Base-by-base conservation (phyloP, 2,888 invertebrate genomes). In the Odontothrips loti region DNA sequence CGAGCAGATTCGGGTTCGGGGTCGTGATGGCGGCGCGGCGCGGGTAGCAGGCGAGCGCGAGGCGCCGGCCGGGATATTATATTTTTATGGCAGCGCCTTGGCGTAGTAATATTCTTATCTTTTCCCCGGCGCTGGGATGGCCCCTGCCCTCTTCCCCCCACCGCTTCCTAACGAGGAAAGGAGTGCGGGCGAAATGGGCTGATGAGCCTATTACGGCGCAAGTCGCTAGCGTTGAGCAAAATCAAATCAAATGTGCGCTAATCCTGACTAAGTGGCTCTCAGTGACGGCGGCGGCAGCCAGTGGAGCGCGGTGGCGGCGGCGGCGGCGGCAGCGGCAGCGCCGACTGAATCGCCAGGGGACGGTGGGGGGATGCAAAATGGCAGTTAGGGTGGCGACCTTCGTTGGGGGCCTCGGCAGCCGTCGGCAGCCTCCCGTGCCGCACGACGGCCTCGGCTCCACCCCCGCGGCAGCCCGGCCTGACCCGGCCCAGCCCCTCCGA, bases 221-320 rank as follows among this genome's bases (percentile, higher is more conserved):
- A 75, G 68, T 75, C 68, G 68, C 27, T 12, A 11, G 58, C 58
- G 34, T 43, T 43, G 34, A 43, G 34, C 34, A 15, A 27, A 75
- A 75, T 75, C 23, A 75, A 75, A 75, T 75, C 68, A 75, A 75
- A 75, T 75, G 68, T 27, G 68, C 68, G 68, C 68, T 75, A 75
- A 75, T 75, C 68, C 68, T 11, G 23, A 75, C 68, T 27, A 75
- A 75, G 68, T 75, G 68, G 68, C 68, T 27, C 68, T 75, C 68
- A 75, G 68, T 75, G 68, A 75, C 68, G 68, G 34, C 34, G 34
- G 15, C 2, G 51, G 51, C 51, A 51, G 51, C 51, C 34, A 43
- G 34, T 43, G 6, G 34, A 43, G 34, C 51, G 34, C 51, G 15
- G 20, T 10, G 51, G 51, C 51, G 51, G 51, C 58, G 68, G 68